Percentiles rank a stretch among this genome's conserved stretches.
phyloP scores from a whole-genome alignment of 1,140 invertebrate species.

The Drosophila insularis region DNA sequence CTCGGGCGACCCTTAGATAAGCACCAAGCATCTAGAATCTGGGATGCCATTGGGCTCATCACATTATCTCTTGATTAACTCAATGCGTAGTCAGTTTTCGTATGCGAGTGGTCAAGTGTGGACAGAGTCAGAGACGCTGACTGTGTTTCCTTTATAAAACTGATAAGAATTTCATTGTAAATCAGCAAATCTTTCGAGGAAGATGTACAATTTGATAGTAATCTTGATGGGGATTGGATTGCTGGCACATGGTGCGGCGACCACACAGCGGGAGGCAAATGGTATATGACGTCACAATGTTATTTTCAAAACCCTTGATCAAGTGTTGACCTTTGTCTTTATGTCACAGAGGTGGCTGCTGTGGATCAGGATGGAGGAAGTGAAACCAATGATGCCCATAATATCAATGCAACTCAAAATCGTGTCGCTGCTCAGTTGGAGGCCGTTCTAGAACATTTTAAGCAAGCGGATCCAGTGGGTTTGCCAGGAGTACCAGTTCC shows the following conservation, averaged over 20 bases:
- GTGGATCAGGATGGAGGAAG: conserved; percentile 31
- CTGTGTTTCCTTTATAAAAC: conserved; percentile 14
- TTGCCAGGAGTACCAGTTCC: conserved; percentile 89
- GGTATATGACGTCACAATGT: conserved; percentile 36
- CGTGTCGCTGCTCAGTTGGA: conserved; percentile 88
- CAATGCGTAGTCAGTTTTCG: conserved; percentile 35
- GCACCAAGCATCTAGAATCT: conserved; percentile 7
- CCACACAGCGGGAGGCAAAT: conserved; percentile 37
- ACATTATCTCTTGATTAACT: conserved; percentile 53
- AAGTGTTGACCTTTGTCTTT: conserved; percentile 49
- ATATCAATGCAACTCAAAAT: conserved; percentile 84
- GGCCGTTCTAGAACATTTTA: conserved; percentile 90
- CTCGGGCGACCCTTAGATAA: conserved; percentile 44
- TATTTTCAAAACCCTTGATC: background rate
- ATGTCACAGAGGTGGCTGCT: conserved; percentile 1
- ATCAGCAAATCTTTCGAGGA: conserved; percentile 19
- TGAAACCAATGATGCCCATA: conserved; percentile 59
- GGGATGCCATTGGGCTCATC: conserved; percentile 38
- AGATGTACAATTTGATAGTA: conserved; percentile 60
- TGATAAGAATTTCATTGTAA: conserved; percentile 35
- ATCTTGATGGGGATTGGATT: conserved; percentile 30
- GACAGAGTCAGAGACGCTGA: conserved; percentile 15
- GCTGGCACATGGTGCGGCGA: conserved; percentile 28
- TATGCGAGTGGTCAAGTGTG: conserved; percentile 17
- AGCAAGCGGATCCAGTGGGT: conserved; percentile 90